These are phyloP conservation scores for Holacanthella duospinosa DNA, from an alignment of 2,888 invertebrate genomes.

Conservation along the genomic window DNA sequence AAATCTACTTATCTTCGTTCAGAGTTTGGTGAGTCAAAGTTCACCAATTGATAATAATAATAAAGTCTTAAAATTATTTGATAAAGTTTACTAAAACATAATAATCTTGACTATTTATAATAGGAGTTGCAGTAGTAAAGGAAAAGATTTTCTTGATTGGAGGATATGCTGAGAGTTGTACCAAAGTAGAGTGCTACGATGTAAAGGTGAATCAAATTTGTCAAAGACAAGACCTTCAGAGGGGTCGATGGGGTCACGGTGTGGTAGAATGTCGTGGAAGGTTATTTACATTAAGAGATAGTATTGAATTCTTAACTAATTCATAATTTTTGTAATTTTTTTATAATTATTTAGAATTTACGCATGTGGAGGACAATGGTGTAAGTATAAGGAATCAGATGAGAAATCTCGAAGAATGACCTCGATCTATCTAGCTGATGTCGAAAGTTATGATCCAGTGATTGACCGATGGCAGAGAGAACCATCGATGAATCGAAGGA, in stretches of 20 bases:
- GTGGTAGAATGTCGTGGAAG: not conserved
- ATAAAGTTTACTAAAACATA: no score
- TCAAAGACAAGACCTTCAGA: not conserved
- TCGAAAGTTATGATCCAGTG: not conserved
- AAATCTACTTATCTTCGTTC: not conserved
- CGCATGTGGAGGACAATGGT: not conserved
- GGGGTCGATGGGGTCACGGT: not conserved
- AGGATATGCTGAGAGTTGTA: not conserved
- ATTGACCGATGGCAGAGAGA: not conserved
- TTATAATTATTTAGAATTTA: not conserved
- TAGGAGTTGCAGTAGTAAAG: not conserved
- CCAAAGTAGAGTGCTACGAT: not conserved
- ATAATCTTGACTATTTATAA: not conserved
- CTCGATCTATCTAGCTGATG: not conserved
- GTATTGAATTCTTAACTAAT: not conserved
- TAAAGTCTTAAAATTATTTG: not conserved
- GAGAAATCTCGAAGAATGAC: not conserved
- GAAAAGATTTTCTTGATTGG: slow-evolving; percentile 1
- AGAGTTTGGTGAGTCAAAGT: not conserved
- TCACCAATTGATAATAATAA: not conserved
- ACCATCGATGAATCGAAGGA: not conserved
- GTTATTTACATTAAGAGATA: not conserved
- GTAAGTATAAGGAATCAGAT: not conserved
- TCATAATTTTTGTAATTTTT: not conserved
- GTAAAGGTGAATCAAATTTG: not conserved